phyloP scores from a whole-genome alignment of 2,113 vertebrate species.

The Thermophis baileyi region DNA sequence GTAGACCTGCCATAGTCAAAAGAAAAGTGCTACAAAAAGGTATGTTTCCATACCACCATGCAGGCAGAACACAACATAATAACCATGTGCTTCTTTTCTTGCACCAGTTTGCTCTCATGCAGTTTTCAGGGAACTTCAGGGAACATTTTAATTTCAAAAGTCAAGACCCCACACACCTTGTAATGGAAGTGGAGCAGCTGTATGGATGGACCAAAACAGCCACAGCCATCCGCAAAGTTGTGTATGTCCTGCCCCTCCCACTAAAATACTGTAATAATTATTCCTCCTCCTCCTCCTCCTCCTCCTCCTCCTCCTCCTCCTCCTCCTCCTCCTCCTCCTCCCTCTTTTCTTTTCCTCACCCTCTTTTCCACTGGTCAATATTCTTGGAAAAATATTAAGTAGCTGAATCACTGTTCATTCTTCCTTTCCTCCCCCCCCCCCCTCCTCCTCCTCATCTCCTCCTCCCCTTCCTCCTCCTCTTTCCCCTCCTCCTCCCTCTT shows the following conservation, averaged over 20 bases:
- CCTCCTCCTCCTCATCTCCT: too few relatives aligned
- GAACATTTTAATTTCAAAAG: conserved; percentile 51
- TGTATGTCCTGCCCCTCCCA: conserved; percentile 45
- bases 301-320: fast-evolving
- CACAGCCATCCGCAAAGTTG: conserved; percentile 46
- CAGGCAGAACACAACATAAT: neutral
- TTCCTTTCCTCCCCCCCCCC: fast-evolving
- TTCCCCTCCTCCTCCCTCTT: neutral
- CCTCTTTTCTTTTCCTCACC: neutral
- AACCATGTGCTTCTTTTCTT: neutral
- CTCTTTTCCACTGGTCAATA: too few relatives aligned
- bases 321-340: fast-evolving
- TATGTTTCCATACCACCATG: neutral
- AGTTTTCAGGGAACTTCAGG: conserved; percentile 19
- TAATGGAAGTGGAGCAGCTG: neutral
- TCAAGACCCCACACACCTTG: neutral
- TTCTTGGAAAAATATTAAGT: too few relatives aligned
- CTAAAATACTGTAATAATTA: neutral
- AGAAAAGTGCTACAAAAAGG: neutral
- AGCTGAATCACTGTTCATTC: too few relatives aligned
- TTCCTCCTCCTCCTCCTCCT: fast-evolving
- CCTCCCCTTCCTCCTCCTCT: fast-evolving
- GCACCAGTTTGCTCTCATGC: conserved; percentile 62
- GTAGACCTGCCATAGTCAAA: neutral
- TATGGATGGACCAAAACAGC: neutral